Base-by-base conservation (phyloP, 2,113 vertebrate genomes). In the Sapayoa aenigma region DNA sequence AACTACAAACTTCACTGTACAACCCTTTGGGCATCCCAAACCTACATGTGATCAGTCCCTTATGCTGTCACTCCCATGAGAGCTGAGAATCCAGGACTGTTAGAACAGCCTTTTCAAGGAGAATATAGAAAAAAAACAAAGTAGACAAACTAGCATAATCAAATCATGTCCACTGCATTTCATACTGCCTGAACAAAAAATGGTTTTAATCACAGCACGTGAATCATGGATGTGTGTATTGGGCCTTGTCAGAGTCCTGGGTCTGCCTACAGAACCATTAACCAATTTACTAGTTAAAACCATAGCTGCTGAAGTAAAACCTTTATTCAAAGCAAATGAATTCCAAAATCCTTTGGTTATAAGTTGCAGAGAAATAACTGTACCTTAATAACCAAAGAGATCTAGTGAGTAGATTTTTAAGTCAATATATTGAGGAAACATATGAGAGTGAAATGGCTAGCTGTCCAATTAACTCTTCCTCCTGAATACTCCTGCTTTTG, bases 51-150 rank as follows among this genome's bases (percentile, higher is more conserved):
- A 76, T 52, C 31, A 53, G 47, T 50, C 17, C 58, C 55, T 81
- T 86, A 33, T 35, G 59, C 41, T 79, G 47, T 84, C 41, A 72
- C 20, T 53, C 22, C 31, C 14, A 59, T 6, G 47, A 90, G 25
- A 87, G 37, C 52, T 82, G 30, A 46, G 39, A 67, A 81, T 56
- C 35, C 31, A 62, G 28, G 28, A 41, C 35, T 84, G 35, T 63
- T 81, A 50, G 35, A 94, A 66, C 56, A 47, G 24, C 39, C 31
- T 67, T n/a, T 49, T 52, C 16, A 67, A 65, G 65, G 50, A 62
- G 95, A 87, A 72, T 83, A 73, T 4, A 88, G 65, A 73, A 94
- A 95, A 87, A 30, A 87, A 65, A 77, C n/a, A n/a, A 90, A 67
- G 14, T 78, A 22, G 22, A 16, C 47, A 86, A 72, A 80, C 24